These are phyloP conservation scores for Coracopsis vasa DNA, from an alignment of 2,113 vertebrate genomes.

Conservation along the genomic window DNA sequence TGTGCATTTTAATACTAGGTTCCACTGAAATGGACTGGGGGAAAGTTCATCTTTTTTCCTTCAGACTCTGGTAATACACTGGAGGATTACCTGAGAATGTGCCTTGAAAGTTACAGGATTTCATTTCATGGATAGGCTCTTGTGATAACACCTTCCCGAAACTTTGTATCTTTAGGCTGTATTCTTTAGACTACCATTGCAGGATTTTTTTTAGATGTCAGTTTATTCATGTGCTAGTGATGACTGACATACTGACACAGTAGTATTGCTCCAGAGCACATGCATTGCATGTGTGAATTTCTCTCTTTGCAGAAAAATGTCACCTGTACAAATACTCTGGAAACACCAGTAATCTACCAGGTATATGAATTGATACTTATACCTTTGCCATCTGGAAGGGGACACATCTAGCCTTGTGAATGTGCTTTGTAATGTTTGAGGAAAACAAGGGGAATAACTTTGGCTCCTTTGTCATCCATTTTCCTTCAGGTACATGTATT, in stretches of 20 bases:
- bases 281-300: rapidly evolving
- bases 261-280: neutral
- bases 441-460: neutral
- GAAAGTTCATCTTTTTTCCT: neutral
- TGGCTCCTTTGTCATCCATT: neutral
- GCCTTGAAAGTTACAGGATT: neutral
- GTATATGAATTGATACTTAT: neutral
- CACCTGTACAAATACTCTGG: neutral
- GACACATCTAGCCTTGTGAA: neutral
- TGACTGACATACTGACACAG: neutral
- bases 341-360: neutral
- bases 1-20: neutral
- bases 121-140: neutral
- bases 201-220: neutral
- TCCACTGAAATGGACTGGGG: neutral
- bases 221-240: neutral
- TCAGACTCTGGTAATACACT: neutral
- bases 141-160: neutral
- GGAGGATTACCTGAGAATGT: neutral
- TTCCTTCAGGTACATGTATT: neutral
- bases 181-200: neutral
- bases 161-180: neutral
- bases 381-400: neutral
- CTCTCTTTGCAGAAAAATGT: neutral
- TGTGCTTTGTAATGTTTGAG: neutral